These are phyloP conservation scores for Aleiodes sp. DNA, from an alignment of 1,140 invertebrate species.

Conservation along the genomic window DNA sequence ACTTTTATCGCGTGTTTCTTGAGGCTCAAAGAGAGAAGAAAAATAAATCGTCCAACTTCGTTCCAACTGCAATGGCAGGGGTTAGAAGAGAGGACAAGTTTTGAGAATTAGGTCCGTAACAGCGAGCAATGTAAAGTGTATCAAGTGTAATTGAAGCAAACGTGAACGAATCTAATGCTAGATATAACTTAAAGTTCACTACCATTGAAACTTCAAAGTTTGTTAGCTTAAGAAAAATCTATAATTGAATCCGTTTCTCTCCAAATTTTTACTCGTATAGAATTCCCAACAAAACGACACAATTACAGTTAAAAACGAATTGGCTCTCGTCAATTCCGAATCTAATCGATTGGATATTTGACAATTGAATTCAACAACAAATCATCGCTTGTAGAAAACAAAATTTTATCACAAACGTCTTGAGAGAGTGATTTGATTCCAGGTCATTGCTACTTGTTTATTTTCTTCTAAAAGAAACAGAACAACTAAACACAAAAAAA, in stretches of 20 bases:
- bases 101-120: no score
- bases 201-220: not conserved
- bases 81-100: not conserved
- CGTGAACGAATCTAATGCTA: not conserved
- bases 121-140: not conserved
- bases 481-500: not conserved
- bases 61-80: not conserved
- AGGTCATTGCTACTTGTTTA: not conserved
- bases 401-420: not conserved
- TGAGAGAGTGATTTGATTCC: not conserved
- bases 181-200: not conserved
- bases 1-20: not conserved
- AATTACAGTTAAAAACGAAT: conserved; percentile 20
- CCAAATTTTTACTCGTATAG: conserved; percentile 20
- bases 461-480: not conserved
- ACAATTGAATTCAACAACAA: not conserved
- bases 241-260: conserved; percentile 30
- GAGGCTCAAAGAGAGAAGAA: not conserved
- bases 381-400: not conserved
- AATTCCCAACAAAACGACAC: conserved; percentile 24
- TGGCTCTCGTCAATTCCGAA: conserved; percentile 37
- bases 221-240: not conserved
- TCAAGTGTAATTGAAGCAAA: not conserved
- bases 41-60: not conserved
- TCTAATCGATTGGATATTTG: conserved; percentile 32